A percentile compares a stretch with the other conserved stretches of the same genome.
phyloP scores from a whole-genome alignment of 2,113 vertebrate genomes.

The Gobio gobio region DNA sequence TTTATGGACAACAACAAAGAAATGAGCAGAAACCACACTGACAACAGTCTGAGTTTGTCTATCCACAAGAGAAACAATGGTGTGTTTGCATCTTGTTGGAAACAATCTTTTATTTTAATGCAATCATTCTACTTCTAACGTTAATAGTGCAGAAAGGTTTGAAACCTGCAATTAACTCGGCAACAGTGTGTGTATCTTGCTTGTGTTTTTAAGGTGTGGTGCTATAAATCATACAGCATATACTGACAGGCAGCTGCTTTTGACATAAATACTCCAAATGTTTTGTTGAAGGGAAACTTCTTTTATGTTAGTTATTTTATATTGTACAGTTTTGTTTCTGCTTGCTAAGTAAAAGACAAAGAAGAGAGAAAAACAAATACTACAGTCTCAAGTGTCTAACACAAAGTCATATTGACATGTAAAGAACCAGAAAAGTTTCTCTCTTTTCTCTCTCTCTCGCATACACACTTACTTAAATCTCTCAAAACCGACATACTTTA shows the following conservation, averaged over 20 bases:
- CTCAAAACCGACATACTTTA: slow-evolving; percentile 46
- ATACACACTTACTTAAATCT: not conserved
- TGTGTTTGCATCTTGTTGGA: not conserved
- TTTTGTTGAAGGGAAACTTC: not conserved
- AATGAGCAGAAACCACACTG: not conserved
- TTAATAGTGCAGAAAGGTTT: not conserved
- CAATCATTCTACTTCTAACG: not conserved
- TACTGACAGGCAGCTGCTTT: slow-evolving; percentile 2
- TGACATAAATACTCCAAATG: not conserved
- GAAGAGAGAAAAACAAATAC: slow-evolving; percentile 1
- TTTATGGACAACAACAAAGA: not conserved
- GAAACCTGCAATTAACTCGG: not conserved
- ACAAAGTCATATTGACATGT: slow-evolving; percentile 11
- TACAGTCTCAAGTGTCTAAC: slow-evolving; percentile 25
- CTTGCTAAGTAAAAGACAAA: not conserved
- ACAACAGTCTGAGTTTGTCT: not conserved
- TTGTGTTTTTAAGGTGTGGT: slow-evolving; percentile 1
- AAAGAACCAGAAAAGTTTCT: not conserved
- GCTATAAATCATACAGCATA: not conserved
- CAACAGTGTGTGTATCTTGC: not conserved
- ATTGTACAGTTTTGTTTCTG: slow-evolving; percentile 11
- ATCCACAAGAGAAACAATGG: not conserved
- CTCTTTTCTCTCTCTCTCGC: slow-evolving; percentile 40
- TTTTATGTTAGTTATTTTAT: slow-evolving; percentile 1
- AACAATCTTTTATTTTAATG: not conserved